Base-by-base conservation (phyloP, 2,797 vertebrate genomes). In the Perodicticus potto region DNA sequence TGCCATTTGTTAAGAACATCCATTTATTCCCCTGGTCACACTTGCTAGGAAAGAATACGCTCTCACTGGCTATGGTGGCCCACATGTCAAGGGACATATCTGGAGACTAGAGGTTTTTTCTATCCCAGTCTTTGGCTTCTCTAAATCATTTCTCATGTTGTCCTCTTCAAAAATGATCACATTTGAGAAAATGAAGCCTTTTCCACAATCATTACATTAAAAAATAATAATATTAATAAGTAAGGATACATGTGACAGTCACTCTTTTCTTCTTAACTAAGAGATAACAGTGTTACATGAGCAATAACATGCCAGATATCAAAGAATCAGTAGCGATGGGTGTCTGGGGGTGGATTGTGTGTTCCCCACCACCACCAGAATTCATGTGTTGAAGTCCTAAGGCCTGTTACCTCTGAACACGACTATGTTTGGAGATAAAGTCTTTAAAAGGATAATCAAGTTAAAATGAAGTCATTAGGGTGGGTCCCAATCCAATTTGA, bases 161-260 rank as follows among this genome's bases (percentile, higher is more conserved):
- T 17, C 20, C 40, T 93, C 17, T 83, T 92, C 27, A 81, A 94
- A 89, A 43, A 6, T 72, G 17, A 19, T 72, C 88, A 34, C 5
- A 27, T 34, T 92, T 40, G 8, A n/a, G 37, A 23, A 93, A 89
- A 92, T 10, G 53, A 95, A 63, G 29, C 5, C 17, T 82, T 92
- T 72, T 96, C 40, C 94, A 63, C 2, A 82, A 57, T 76, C 17
- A 81, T 82, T 53, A 81, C 23, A 84, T 69, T 49, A 91, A 91
- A 83, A 65, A 81, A 88, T n/a, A n/a, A 65, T 37, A 23, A 73
- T 63, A 14, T 2, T 25, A 85, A 55, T 25, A 32, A 63, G 23
- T 72, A 81, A 72, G 22, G 7, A 67, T 67, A n/a, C 19, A 16
- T 81, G 2, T 72, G 17, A 89, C 19, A 89, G 43, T 53, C 8